A percentile compares a stretch with the other conserved stretches of the same genome.
Conservation (phyloP, 1,140 invertebrate species). For the Hyles vespertilio region DNA sequence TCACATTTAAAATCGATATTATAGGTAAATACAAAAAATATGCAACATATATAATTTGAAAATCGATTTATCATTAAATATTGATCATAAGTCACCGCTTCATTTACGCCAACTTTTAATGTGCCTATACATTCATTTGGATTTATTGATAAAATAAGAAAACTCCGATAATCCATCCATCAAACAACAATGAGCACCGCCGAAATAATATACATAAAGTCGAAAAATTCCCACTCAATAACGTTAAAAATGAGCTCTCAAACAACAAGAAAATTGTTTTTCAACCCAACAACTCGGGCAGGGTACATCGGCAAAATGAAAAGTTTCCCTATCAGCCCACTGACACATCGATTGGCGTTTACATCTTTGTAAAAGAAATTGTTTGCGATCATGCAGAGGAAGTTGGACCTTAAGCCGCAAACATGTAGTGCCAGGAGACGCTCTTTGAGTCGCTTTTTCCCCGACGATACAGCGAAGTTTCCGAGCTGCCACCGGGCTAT, state of each 20-base stretch:
- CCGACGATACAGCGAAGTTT: slow-evolving; percentile 45
- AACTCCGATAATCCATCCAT: slow-evolving; percentile 24
- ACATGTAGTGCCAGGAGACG: slow-evolving; percentile 16
- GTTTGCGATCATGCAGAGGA: slow-evolving; percentile 50
- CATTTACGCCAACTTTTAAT: no score
- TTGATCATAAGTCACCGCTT: no score
- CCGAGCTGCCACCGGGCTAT: slow-evolving; percentile 52
- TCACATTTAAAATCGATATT: no score
- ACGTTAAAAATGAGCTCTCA: slow-evolving; percentile 67
- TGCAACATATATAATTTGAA: no score
- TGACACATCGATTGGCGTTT: slow-evolving; percentile 71
- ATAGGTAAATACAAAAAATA: no score
- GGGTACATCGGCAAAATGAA: slow-evolving; percentile 71
- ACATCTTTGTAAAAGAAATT: slow-evolving; percentile 70
- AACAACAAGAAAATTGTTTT: slow-evolving; percentile 70
- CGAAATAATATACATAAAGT: slow-evolving; percentile 45
- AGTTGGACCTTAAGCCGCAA: slow-evolving; percentile 50
- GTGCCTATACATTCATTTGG: no score
- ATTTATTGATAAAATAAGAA: background rate
- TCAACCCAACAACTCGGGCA: slow-evolving; percentile 47
- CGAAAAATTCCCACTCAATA: slow-evolving; percentile 60
- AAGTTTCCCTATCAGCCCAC: slow-evolving; percentile 69
- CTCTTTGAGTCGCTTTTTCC: slow-evolving; percentile 38
- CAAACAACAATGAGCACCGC: slow-evolving; percentile 30
- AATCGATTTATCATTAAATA: no score